phyloP scores from a whole-genome alignment of 2,888 invertebrate genomes.

The Dicycla oo region DNA sequence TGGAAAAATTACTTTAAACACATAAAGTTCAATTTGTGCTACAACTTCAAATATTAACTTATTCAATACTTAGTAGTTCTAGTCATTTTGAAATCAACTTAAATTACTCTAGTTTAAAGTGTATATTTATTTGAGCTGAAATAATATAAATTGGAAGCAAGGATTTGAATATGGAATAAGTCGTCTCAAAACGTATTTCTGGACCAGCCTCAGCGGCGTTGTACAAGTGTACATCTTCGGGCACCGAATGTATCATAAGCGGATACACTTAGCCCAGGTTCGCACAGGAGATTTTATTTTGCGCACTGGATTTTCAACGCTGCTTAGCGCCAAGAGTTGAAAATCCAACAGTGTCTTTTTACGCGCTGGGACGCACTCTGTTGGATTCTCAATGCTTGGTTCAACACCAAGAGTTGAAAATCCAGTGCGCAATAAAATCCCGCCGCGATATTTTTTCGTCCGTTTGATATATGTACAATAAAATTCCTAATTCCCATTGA shows the following conservation, averaged over 20 bases:
- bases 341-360: too few species aligned
- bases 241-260: neutral
- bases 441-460: too few species aligned
- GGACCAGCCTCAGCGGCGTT: neutral
- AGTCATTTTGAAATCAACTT: neutral
- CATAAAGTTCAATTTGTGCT: neutral
- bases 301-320: too few species aligned
- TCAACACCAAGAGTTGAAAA: too few species aligned
- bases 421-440: too few species aligned
- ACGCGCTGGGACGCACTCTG: too few species aligned
- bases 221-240: neutral
- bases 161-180: neutral
- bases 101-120: neutral
- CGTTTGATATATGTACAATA: too few species aligned
- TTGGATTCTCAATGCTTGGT: too few species aligned
- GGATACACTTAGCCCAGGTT: too few species aligned
- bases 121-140: neutral
- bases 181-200: neutral
- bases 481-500: too few species aligned
- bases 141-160: neutral
- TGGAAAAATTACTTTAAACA: neutral
- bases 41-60: neutral
- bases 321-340: too few species aligned
- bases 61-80: neutral
- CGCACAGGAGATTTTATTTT: too few species aligned